phyloP scores from a whole-genome alignment of 2,888 invertebrate genomes.

The Phortica okadai region DNA sequence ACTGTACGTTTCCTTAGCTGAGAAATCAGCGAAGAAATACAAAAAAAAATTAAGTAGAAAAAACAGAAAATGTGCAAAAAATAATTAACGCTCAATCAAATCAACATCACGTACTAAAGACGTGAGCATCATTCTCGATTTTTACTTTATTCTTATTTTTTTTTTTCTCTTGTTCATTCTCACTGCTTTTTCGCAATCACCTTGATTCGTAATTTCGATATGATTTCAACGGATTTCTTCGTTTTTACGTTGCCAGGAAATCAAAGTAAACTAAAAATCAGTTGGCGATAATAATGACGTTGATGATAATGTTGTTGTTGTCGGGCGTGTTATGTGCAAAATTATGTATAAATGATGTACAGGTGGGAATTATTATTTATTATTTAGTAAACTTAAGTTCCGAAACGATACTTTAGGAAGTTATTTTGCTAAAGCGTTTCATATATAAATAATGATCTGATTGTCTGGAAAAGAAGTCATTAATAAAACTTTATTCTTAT shows the following conservation, averaged over 20 bases:
- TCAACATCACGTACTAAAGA: conserved; percentile 76
- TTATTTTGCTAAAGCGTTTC: too few species aligned
- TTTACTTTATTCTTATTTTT: conserved; percentile 29
- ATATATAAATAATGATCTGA: too few species aligned
- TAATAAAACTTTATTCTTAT: too few species aligned
- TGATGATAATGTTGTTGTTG: conserved; percentile 5
- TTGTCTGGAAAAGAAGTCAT: too few species aligned
- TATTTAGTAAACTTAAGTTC: too few species aligned
- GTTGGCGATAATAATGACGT: conserved; percentile 14
- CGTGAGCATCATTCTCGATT: conserved; percentile 75
- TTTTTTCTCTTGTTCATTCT: not conserved
- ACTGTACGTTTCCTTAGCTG: too few species aligned
- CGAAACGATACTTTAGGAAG: too few species aligned
- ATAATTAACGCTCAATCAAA: conserved; percentile 76
- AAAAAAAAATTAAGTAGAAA: conserved; percentile 5
- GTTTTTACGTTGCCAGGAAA: conserved; percentile 7
- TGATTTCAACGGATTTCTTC: conserved; percentile 30
- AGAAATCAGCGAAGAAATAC: conserved; percentile 16
- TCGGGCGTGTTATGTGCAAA: conserved; percentile 2
- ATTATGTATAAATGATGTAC: not conserved
- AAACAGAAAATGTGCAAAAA: conserved; percentile 58
- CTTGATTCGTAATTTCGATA: conserved; percentile 64
- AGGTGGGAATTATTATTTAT: too few species aligned
- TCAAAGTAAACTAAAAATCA: conserved; percentile 24
- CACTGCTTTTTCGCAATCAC: conserved; percentile 37